Conservation (phyloP, 2,113 vertebrate genomes). For the Perca fluviatilis region DNA sequence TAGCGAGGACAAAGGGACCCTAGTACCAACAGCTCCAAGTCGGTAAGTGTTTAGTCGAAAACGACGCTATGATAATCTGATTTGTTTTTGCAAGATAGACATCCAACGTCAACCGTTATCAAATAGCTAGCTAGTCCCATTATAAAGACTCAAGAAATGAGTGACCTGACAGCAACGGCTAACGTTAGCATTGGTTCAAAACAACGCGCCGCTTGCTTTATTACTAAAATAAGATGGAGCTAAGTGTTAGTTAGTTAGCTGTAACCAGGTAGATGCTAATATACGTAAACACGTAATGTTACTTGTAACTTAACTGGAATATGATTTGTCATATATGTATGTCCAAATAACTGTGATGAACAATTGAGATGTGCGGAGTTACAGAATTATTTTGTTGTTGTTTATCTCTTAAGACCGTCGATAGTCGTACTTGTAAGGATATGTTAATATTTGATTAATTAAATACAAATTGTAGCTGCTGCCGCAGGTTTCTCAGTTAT, state of each 20-base stretch:
- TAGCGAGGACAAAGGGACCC: constrained; percentile 81
- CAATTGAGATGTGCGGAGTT: constrained; percentile 4
- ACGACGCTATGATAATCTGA: neutral
- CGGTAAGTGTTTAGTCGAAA: constrained; percentile 6
- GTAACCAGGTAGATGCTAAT: neutral
- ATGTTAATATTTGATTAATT: neutral
- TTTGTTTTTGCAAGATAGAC: neutral
- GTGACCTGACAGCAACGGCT: constrained; percentile 18
- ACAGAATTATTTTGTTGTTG: constrained; percentile 59
- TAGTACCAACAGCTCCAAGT: constrained; percentile 27
- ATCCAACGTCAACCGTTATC: neutral
- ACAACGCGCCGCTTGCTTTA: constrained; percentile 43
- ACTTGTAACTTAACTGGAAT: neutral
- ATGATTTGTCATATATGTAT: neutral
- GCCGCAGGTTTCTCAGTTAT: accelerated
- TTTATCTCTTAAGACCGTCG: constrained; percentile 19
- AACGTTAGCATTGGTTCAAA: constrained; percentile 58
- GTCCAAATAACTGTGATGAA: neutral
- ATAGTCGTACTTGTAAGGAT: no score
- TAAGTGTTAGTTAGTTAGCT: neutral
- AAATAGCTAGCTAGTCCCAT: neutral
- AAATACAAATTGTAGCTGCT: accelerated
- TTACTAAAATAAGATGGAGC: neutral
- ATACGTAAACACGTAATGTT: neutral
- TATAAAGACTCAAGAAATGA: neutral